Evolutionary conservation across 2,888 invertebrate genomes (phyloP), one percentile per base, ranked within the genome.

Genomic region (Aquatica leii): DNA sequence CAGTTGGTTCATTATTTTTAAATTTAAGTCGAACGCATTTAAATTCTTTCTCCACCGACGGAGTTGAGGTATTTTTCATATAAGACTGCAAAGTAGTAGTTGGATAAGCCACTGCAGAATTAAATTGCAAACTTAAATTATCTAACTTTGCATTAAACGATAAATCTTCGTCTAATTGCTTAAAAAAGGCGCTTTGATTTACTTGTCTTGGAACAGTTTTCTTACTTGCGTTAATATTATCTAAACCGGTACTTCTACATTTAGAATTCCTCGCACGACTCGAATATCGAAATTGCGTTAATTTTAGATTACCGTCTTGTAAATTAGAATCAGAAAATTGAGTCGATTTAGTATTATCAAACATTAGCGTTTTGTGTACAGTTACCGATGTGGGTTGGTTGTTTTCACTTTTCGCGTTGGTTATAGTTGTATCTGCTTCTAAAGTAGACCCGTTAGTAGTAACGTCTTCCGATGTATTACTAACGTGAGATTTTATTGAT

Each of bases 1-100:
- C 79, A 31, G 74, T 35, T 24, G 62, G 55, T 59, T 78, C 75
- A 24, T 71, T 59, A 15, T 70, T 55, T 15, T 65, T 65, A 35
- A 76, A 59, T 67, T 70, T 73, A 24, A 79, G 67, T 56, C 72
- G 71, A 1, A 80, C 74, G 64, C 77, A 78, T 71, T 78, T 79
- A 62, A 72, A 77, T 61, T 80, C 77, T 56, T 76, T 78, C 37
- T 76, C 76, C 9, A 69, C 41, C 20, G 35, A 56, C 6, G 53
- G 4, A n/a, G 41, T 9, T n/a, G 41, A n/a, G 20, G 52, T 34
- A 49, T 54, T 18, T 20, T 48, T 57, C 6, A n/a, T 17, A 24
- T 58, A 58, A 11, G 37, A 14, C 40, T 59, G 59, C 17, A 43
- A 48, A n/a, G 37, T 65, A n/a, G 59, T 35, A 1, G 66, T 59